Conservation (phyloP, 2,888 invertebrate genomes). For the Andrena haemorrhoa region DNA sequence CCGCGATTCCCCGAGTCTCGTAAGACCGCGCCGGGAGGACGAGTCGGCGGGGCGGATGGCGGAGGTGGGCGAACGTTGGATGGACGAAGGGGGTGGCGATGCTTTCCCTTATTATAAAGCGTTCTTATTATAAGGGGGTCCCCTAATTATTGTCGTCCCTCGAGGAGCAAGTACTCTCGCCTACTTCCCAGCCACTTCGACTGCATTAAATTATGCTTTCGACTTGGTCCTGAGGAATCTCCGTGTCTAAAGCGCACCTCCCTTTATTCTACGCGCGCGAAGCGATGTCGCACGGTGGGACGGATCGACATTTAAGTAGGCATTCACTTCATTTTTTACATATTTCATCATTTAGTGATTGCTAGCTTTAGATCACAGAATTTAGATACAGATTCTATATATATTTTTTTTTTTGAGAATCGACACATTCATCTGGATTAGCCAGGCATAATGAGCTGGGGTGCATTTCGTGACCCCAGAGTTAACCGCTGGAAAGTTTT, state of each 20-base stretch:
- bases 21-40: constrained; percentile 13
- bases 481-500: too few relatives aligned
- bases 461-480: too few relatives aligned
- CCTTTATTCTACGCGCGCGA: constrained; percentile 11
- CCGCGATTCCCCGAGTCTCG: constrained; percentile 55
- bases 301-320: too few relatives aligned
- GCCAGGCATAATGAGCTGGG: too few relatives aligned
- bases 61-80: constrained; percentile 31
- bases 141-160: constrained; percentile 73
- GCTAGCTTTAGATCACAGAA: too few relatives aligned
- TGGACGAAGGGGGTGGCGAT: constrained; percentile 15
- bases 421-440: too few relatives aligned
- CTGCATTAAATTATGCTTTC: constrained; percentile 68
- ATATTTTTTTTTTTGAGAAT: too few relatives aligned
- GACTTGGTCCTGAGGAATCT: constrained; percentile 34
- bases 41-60: constrained; percentile 38
- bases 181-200: constrained; percentile 58
- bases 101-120: constrained; percentile 64
- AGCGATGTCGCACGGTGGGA: too few relatives aligned
- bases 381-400: too few relatives aligned
- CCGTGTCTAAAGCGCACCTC: constrained; percentile 32
- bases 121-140: constrained; percentile 72
- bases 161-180: constrained; percentile 59
- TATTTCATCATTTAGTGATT: too few relatives aligned
- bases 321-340: too few relatives aligned